A percentile compares a stretch with the other conserved stretches of the same genome.
phyloP scores from a whole-genome alignment of 2,113 vertebrate genomes.

The Danionella cerebrum region DNA sequence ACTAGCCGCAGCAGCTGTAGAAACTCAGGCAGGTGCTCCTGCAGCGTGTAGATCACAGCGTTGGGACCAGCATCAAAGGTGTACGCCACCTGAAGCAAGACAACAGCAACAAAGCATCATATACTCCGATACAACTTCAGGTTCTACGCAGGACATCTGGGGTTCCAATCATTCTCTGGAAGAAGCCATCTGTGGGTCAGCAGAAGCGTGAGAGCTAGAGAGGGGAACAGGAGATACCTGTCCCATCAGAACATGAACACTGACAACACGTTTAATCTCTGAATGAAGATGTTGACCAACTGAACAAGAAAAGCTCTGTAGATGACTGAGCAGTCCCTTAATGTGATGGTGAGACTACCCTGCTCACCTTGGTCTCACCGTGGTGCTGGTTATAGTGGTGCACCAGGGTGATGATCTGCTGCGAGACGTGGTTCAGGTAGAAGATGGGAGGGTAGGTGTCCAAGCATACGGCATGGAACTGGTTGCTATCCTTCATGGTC shows the following conservation, averaged over 20 bases:
- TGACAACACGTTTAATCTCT: too few species aligned
- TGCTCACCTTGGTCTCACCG: constrained; percentile 69
- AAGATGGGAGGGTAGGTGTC: constrained; percentile 95
- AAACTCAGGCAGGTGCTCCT: constrained; percentile 74
- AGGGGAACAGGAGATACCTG: too few species aligned
- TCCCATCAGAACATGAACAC: too few species aligned
- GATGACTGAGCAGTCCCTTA: background rate
- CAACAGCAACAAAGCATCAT: background rate
- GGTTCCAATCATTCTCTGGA: too few species aligned
- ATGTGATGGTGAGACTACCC: background rate
- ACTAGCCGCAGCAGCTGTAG: constrained; percentile 70
- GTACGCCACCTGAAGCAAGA: constrained; percentile 73
- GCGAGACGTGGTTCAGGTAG: constrained; percentile 80
- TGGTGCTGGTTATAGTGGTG: constrained; percentile 81
- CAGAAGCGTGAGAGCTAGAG: too few species aligned
- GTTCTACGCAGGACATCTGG: too few species aligned
- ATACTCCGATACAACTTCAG: too few species aligned
- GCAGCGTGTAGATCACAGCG: constrained; percentile 78
- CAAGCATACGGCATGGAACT: constrained; percentile 92
- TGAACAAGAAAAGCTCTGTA: too few species aligned
- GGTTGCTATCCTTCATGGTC: constrained; percentile 95
- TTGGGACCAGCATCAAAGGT: constrained; percentile 94
- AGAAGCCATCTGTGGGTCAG: too few species aligned
- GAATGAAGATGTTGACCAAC: too few species aligned
- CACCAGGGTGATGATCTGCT: constrained; percentile 71